Evolutionary conservation across 2,113 vertebrate genomes (phyloP).

Genomic region (Oceanites oceanicus): DNA sequence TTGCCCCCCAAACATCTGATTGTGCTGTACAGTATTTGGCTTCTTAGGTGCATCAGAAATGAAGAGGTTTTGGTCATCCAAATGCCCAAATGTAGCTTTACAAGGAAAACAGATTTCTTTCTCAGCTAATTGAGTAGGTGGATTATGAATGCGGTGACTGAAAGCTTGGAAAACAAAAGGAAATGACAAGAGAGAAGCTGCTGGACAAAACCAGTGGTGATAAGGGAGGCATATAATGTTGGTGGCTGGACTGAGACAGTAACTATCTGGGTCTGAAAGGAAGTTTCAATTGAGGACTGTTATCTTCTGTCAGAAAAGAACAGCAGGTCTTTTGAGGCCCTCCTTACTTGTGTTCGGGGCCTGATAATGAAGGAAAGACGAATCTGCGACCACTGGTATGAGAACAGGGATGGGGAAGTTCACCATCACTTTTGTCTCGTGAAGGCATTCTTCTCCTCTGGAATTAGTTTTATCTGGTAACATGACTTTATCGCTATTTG

Average conservation of each 20-base stretch:
- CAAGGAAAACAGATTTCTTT: background rate
- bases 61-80: background rate
- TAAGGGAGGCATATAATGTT: accelerated
- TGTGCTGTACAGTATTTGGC: background rate
- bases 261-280: background rate
- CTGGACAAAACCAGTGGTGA: background rate
- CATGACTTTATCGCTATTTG: background rate
- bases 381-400: background rate
- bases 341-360: accelerated
- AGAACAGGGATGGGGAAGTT: background rate
- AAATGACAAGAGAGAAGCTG: background rate
- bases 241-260: background rate
- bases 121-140: background rate
- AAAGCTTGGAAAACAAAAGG: background rate
- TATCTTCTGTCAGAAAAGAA: background rate
- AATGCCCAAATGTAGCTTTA: background rate
- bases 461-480: background rate
- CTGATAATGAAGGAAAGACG: background rate
- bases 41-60: background rate
- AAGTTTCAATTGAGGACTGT: background rate
- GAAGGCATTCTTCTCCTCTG: background rate
- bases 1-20: accelerated
- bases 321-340: background rate
- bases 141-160: background rate
- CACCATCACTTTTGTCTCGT: background rate